Base-by-base conservation (phyloP, 1,140 invertebrate genomes). In the Drosophila cardini region DNA sequence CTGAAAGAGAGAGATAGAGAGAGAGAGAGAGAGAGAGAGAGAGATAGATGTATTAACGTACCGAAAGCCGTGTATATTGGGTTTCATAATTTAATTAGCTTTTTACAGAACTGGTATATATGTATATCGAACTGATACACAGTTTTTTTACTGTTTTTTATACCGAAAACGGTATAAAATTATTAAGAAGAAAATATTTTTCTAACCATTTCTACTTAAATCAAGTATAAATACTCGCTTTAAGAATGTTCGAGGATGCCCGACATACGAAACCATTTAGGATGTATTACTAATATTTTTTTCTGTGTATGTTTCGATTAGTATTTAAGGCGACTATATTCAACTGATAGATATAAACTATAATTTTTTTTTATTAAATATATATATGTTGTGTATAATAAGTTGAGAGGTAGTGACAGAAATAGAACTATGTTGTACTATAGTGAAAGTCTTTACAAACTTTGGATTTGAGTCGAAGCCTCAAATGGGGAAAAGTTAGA, bases 231-330 rank as follows among this genome's bases (percentile, higher is more conserved):
- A n/a, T n/a, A n/a, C n/a, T n/a, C n/a, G n/a, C n/a, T n/a, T n/a
- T n/a, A n/a, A n/a, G n/a, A n/a, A n/a, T n/a, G n/a, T n/a, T n/a
- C n/a, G n/a, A n/a, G n/a, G n/a, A n/a, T n/a, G n/a, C n/a, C n/a
- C n/a, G n/a, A n/a, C n/a, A 69, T 61, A 55, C 64, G 62, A 52
- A 80, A 45, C 57, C 15, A 21, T 34, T 53, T 34, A 62, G 36
- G 46, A 21, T 62, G n/a, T 48, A 55, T 70, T 48, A 16, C 45
- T 9, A 16, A 6, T n/a, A 6, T n/a, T 50, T 5, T 46, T 60
- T 46, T 69, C 56, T 61, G 43, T 9, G 15, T 43, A 55, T 46
- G 62, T 38, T 30, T 60, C 15, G 52, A 21, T 34, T 36, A 61
- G 57, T 53, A 50, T 65, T 46, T n/a, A 46, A 36, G 32, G 46